Evolutionary conservation across 2,888 invertebrate species (phyloP), one percentile per base, ranked within the genome.

Genomic region (Sturmia bella): DNA sequence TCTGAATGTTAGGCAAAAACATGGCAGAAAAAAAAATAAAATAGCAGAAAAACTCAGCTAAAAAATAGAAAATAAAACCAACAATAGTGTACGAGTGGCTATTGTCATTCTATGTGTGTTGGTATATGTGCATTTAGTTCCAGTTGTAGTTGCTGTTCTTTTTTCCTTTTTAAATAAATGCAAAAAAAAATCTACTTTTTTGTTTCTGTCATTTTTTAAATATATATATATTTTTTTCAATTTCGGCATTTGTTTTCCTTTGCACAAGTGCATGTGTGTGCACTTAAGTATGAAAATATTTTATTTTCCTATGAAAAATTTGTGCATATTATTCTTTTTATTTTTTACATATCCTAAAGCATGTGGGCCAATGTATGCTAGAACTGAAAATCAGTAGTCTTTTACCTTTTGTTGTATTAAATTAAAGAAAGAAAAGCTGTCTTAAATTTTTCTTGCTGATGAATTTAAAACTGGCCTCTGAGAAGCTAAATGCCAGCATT

Each of bases 221-320:
- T 32, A 13, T 9, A 7, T n/a, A 45, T 27, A 7, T 52, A 41
- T 45, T 66, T 39, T n/a, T 3, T 15, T 70, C 45, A 13, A 57
- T 57, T 48, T 56, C 6, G 4, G 27, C 27, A 32, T 32, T 45
- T 63, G 19, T 39, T 27, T 59, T 21, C 61, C 52, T 37, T 17
- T 69, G 54, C 61, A 61, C 19, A 41, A 72, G 57, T 43, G 57
- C 64, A 64, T 72, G 57, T 70, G 70, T 72, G 63, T 68, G 76
- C 73, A 82, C 64, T 77, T 82, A 64, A 69, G 73, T 69, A 69
- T 77, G 45, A 74, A 74, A 82, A 82, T 73, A 82, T 82, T 82
- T 82, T 66, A 78, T 74, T 74, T 45, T 54, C 11, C 19, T 27
- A 32, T 41, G 56, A 7, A 68, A 57, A 15, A 17, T 17, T 4